phyloP scores from a whole-genome alignment of 2,113 vertebrate genomes.

The Ptilorrhoa leucosticta region DNA sequence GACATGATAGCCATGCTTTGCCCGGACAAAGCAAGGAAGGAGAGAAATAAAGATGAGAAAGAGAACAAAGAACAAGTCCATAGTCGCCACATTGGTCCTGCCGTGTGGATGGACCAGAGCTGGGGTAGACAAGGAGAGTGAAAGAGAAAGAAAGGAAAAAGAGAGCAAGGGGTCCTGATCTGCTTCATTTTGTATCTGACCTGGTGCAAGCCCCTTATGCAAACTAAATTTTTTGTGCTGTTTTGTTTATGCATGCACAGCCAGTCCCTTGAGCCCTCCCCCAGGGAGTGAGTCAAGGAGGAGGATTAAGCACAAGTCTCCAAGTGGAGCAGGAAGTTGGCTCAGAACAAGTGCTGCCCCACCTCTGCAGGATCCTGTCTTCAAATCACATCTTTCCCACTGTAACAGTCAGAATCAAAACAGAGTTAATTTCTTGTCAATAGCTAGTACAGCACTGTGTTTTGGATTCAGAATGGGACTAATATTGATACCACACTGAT shows the following conservation, averaged over 20 bases:
- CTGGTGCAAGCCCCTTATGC: neutral
- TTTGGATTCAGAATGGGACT: neutral
- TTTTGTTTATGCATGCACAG: neutral
- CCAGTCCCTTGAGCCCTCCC: neutral
- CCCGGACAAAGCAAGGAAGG: neutral
- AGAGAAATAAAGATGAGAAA: neutral
- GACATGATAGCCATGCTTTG: neutral
- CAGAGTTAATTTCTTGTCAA: neutral
- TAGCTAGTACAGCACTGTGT: accelerated
- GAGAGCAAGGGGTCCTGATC: neutral
- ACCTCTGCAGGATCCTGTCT: neutral
- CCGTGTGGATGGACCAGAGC: neutral
- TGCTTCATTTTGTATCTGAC: accelerated
- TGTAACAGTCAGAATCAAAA: neutral
- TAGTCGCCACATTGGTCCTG: neutral
- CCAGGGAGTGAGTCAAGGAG: neutral
- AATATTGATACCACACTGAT: neutral
- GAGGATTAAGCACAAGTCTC: neutral
- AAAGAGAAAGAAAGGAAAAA: neutral
- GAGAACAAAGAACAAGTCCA: neutral
- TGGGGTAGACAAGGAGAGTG: neutral
- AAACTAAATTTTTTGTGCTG: neutral
- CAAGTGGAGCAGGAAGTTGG: neutral
- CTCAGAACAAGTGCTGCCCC: neutral
- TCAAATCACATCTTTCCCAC: accelerated